A percentile compares a stretch with the other conserved stretches of the same genome.
phyloP scores from a whole-genome alignment of 2,797 vertebrate species.

The Sylvia borin region DNA sequence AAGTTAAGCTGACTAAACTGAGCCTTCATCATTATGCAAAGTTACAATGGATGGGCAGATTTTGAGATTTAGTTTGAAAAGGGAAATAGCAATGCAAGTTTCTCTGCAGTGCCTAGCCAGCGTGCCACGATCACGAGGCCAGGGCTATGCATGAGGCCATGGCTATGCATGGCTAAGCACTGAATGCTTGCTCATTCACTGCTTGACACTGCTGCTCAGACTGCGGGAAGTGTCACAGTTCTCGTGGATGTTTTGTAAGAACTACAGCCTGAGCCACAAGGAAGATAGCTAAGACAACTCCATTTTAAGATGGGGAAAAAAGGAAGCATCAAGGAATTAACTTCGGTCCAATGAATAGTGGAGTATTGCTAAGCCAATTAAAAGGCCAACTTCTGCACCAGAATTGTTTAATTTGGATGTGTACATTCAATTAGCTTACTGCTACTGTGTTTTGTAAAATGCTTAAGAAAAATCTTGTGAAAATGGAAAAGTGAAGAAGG shows the following conservation, averaged over 20 bases:
- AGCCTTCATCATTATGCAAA: neutral
- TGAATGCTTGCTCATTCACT: neutral
- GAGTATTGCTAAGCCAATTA: neutral
- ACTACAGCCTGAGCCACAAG: slow-evolving; percentile 3
- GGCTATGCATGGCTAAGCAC: slow-evolving; percentile 22
- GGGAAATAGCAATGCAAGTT: neutral
- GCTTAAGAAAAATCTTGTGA: neutral
- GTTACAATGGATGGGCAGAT: neutral
- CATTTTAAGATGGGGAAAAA: neutral
- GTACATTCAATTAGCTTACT: neutral
- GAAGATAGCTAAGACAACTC: neutral
- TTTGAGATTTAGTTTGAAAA: slow-evolving; percentile 7
- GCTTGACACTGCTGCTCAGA: neutral
- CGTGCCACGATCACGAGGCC: neutral
- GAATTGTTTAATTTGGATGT: neutral
- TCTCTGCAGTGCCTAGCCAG: neutral
- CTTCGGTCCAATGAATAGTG: neutral
- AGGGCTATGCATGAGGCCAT: neutral
- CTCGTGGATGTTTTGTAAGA: neutral
- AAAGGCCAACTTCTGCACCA: neutral
- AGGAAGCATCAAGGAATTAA: neutral
- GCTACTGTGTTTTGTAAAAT: neutral
- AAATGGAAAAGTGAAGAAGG: neutral
- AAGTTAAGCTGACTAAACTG: neutral
- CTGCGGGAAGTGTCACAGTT: slow-evolving; percentile 25